Percentiles rank a stretch among this genome's conserved stretches.
Conservation (phyloP, 2,113 vertebrate genomes). For the Halcyon malimbica region DNA sequence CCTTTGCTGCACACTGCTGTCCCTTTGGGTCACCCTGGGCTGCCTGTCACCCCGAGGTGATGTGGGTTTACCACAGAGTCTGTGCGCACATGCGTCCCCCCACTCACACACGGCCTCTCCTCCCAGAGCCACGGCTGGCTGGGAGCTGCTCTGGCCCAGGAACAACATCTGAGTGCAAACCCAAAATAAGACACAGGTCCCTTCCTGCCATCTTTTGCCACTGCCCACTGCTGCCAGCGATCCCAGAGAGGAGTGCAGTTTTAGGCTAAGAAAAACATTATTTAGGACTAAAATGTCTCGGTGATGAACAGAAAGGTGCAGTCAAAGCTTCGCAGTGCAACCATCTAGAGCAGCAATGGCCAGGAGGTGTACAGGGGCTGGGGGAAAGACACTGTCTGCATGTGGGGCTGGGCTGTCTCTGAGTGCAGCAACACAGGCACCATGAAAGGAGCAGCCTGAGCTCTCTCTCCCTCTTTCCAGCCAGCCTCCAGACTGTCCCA, state of each 20-base stretch:
- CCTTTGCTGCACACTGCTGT: not conserved
- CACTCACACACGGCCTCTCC: accelerated
- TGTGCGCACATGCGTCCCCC: accelerated
- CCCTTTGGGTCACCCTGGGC: not conserved
- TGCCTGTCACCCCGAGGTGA: not conserved
- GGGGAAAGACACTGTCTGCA: not conserved
- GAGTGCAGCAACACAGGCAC: accelerated
- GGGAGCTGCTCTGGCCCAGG: not conserved
- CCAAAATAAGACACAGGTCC: not conserved
- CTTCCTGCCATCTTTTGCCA: not conserved
- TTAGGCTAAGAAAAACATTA: not conserved
- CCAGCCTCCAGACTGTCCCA: not conserved
- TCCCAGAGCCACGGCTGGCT: not conserved
- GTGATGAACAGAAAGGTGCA: not conserved
- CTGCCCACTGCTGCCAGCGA: not conserved
- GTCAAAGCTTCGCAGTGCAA: not conserved
- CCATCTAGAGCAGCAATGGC: accelerated
- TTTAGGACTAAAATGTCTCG: not conserved
- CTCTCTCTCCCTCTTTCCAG: not conserved
- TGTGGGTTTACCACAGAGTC: not conserved
- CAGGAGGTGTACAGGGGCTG: too few species aligned
- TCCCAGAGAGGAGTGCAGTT: not conserved
- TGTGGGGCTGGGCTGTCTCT: accelerated
- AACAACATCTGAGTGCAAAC: not conserved
- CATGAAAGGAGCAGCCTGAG: not conserved